phyloP scores from a whole-genome alignment of 1,140 invertebrate species.

The Tenebrio molitor region DNA sequence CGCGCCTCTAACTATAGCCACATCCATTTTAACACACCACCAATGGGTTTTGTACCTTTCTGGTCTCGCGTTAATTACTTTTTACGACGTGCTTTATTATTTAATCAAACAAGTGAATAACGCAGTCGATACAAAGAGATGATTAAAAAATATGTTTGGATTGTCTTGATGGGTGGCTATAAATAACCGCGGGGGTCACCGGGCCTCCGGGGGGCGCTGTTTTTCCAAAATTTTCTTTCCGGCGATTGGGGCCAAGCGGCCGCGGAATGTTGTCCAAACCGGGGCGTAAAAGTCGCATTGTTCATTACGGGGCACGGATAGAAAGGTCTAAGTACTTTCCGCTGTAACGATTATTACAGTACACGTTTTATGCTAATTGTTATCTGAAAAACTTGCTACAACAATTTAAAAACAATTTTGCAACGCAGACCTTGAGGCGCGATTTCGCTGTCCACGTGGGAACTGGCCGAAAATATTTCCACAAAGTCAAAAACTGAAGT shows the following conservation, averaged over 20 bases:
- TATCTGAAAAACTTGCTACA: background rate
- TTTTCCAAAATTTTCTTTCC: background rate
- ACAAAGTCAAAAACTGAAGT: too few species aligned
- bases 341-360: slow-evolving; percentile 5
- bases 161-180: background rate
- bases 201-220: too few species aligned
- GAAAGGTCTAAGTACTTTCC: slow-evolving; percentile 2
- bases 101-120: background rate
- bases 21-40: background rate
- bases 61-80: background rate
- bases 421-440: background rate
- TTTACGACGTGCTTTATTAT: slow-evolving; percentile 1
- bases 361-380: slow-evolving; percentile 6
- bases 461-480: too few species aligned
- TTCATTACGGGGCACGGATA: background rate
- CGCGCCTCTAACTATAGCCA: background rate
- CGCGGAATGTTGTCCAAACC: background rate
- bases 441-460: too few species aligned
- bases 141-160: background rate
- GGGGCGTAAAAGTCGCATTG: background rate
- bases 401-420: slow-evolving; percentile 9
- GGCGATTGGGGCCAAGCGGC: too few species aligned
- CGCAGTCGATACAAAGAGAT: background rate
- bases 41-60: slow-evolving; percentile 1
- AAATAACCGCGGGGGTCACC: background rate